A percentile compares a stretch with the other conserved stretches of the same genome.
These are phyloP conservation scores for Oreohelix idahoensis DNA, from an alignment of 1,140 invertebrate species.

Conservation along the genomic window DNA sequence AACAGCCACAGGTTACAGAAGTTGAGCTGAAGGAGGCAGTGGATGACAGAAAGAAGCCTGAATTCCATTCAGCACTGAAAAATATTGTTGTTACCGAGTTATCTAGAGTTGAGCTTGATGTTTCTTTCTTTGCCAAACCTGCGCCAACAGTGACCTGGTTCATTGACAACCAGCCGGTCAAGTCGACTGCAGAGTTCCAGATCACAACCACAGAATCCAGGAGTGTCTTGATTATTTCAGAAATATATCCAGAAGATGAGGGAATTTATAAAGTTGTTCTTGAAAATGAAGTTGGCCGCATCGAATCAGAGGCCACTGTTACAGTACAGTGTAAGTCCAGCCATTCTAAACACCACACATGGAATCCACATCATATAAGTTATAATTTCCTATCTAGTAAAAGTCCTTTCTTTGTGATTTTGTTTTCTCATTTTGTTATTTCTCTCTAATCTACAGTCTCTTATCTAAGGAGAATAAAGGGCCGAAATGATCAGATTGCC, in stretches of 20 bases:
- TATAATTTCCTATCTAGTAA: too few relatives aligned
- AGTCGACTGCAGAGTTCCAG: slow-evolving; percentile 51
- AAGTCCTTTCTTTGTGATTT: too few relatives aligned
- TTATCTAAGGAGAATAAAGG: too few relatives aligned
- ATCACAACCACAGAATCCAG: slow-evolving; percentile 56
- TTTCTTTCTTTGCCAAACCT: slow-evolving; percentile 91
- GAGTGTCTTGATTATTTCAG: slow-evolving; percentile 61
- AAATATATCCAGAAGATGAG: slow-evolving; percentile 67
- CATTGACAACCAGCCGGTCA: slow-evolving; percentile 83
- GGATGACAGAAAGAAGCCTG: slow-evolving; percentile 43
- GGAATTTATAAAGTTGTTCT: slow-evolving; percentile 68
- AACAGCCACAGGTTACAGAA: slow-evolving; percentile 2
- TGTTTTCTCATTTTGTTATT: too few relatives aligned
- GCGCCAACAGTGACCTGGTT: slow-evolving; percentile 89
- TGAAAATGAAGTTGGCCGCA: slow-evolving; percentile 63
- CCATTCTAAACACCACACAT: too few relatives aligned
- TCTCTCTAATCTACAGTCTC: too few relatives aligned
- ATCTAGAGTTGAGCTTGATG: slow-evolving; percentile 51
- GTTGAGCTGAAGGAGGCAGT: slow-evolving; percentile 31
- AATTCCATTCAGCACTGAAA: slow-evolving; percentile 55
- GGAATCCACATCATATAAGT: too few relatives aligned
- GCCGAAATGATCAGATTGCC: too few relatives aligned
- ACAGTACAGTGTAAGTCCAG: slow-evolving; percentile 52
- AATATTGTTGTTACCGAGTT: slow-evolving; percentile 55
- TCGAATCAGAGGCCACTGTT: slow-evolving; percentile 58